These are phyloP conservation scores for Xylophagus ater DNA, from an alignment of 2,888 invertebrate genomes.

Conservation along the genomic window DNA sequence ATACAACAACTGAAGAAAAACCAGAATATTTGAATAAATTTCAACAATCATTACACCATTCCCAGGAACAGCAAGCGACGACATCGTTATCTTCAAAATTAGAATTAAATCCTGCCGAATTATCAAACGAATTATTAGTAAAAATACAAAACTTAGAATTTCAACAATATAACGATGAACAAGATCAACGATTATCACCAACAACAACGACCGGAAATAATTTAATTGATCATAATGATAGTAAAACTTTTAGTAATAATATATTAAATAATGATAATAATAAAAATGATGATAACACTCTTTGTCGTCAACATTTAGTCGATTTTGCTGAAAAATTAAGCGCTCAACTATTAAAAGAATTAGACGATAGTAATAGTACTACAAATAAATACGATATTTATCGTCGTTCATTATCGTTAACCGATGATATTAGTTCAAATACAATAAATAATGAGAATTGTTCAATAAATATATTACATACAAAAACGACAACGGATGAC, in stretches of 20 bases:
- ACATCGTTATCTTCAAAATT: too few relatives aligned
- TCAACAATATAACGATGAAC: neutral
- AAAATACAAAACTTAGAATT: too few relatives aligned
- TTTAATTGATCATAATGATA: conserved; percentile 9
- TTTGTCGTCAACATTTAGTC: conserved; percentile 55
- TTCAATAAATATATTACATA: too few relatives aligned
- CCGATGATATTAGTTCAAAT: neutral
- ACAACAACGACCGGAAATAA: conserved; percentile 9
- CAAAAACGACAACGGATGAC: neutral
- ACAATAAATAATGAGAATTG: neutral
- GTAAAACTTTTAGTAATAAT: conserved; percentile 1
- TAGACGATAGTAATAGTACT: conserved; percentile 43
- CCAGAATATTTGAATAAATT: conserved; percentile 1
- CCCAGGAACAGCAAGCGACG: neutral
- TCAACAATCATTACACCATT: conserved; percentile 3
- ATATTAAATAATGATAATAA: conserved; percentile 19
- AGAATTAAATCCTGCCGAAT: too few relatives aligned
- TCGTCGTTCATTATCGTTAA: neutral
- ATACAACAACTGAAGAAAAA: neutral
- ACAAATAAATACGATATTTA: neutral
- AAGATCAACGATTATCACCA: neutral
- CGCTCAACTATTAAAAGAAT: conserved; percentile 66
- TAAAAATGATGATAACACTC: conserved; percentile 47
- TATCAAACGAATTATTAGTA: too few relatives aligned
- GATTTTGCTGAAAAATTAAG: conserved; percentile 75